Evolutionary conservation across 2,888 invertebrate genomes (phyloP), one percentile per base, ranked within the genome.

Genomic region (Opisthograptis luteolata): DNA sequence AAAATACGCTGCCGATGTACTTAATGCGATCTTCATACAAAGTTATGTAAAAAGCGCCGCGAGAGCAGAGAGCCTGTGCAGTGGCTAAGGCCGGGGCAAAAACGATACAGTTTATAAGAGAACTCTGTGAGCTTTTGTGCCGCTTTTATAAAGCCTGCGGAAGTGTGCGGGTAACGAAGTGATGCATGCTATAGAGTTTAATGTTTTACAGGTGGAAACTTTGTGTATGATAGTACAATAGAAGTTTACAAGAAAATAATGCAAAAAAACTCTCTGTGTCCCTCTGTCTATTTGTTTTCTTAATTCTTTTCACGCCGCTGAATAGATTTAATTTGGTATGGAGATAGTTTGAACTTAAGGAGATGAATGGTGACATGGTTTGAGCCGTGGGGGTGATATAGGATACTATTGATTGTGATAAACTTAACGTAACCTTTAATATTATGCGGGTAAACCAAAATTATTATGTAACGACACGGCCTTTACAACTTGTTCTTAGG

Each of bases 11-110:
- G 43, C 31, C 22, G 19, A 37, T 51, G 48, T 49, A 65, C 68
- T 67, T 78, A 81, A 80, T 72, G 66, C 60, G 68, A 74, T 81
- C 77, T 76, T 74, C 74, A 73, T 74, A 79, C 64, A 78, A 71
- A 75, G 68, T 75, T 77, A 80, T 78, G 79, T 73, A 77, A 79
- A 78, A 73, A 68, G 52, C 31, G 49, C 58, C 25, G 50, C 57
- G 57, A 62, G 56, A n/a, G n/a, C n/a, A 66, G 63, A 54, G 55
- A 59, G 66, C 66, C 69, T 75, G 70, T 75, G 70, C 70, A 58
- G 58, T 17, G 58, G 55, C 56, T 58, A 60, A 61, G 39, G 39
- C 43, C 53, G 52, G 37, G 34, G 37, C 60, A 60, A 60, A 65
- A 60, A 58, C 60, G 55, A 63, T 62, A 60, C 60, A 52, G 58